Base-by-base conservation (phyloP, 2,888 invertebrate species). In the Adelphocoris suturalis region DNA sequence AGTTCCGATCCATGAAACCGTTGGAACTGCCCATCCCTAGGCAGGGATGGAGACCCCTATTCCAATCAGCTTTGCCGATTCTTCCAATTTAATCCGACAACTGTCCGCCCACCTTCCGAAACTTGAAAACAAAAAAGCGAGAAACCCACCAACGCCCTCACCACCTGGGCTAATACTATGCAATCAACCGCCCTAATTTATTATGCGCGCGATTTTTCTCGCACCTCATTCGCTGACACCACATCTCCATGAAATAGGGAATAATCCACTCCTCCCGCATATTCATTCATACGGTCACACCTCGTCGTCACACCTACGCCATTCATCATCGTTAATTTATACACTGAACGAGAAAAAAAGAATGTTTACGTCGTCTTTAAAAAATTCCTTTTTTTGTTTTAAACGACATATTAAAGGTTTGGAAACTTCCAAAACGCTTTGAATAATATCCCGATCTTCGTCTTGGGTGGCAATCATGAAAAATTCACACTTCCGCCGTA, bases 261-360 rank as follows among this genome's bases (percentile, higher is more conserved):
- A 13, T 68, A 68, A 68, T 57, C n/a, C 57, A 4, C 37, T 7
- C 23, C 68, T 23, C 68, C 68, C 68, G 68, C 68, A 68, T 68
- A n/a, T 23, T 19, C 68, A 23, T 68, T 27, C 68, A 57, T 16
- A 57, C 11, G 57, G n/a, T 3, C 1, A n/a, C 19, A 3, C 61
- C n/a, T 61, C 19, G 11, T 19, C 19, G 68, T 68, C 68, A 23
- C 68, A 68, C 68, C 68, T 68, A 68, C 68, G 19, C 68, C 11
- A 68, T 68, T 23, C 68, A 68, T 68, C 68, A 68, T 27, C 68
- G 23, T 68, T 68, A 68, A 68, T 68, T 68, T 68, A 68, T 68
- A 23, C 68, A 0, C 19, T 9, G 16, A 19, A 52, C 14, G 12
- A 52, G 12, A 68, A 68, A 68, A 11, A 19, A 68, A 68, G 19